These are phyloP conservation scores for Zele albiditarsus DNA, from an alignment of 2,888 invertebrate species.

Conservation along the genomic window DNA sequence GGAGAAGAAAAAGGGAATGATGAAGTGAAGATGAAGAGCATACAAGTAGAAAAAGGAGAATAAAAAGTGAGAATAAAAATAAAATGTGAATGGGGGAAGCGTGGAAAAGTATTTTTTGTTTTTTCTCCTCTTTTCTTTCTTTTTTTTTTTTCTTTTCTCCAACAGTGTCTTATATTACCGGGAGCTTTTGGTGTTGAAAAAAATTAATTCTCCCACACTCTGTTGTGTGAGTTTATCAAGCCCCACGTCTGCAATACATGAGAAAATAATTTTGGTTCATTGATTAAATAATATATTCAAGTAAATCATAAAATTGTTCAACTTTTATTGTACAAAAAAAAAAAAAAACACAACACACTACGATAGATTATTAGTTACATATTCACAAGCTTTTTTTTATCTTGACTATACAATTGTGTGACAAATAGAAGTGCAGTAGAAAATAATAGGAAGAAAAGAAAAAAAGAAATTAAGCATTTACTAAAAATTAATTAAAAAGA, in stretches of 20 bases:
- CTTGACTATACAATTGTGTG: constrained; percentile 55
- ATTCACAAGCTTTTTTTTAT: constrained; percentile 40
- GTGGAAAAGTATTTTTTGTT: constrained; percentile 41
- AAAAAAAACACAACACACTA: constrained; percentile 47
- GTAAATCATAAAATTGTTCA: constrained; percentile 10
- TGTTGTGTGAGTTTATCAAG: constrained; percentile 5
- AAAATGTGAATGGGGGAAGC: constrained; percentile 38
- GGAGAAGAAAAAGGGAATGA: constrained; percentile 14
- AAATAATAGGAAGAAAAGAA: not conserved
- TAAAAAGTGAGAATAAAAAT: constrained; percentile 4
- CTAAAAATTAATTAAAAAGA: not conserved
- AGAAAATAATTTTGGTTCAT: not conserved
- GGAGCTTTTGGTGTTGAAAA: not conserved
- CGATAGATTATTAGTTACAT: constrained; percentile 48
- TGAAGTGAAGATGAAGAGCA: constrained; percentile 37
- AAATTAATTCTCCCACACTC: constrained; percentile 35
- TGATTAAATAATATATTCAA: not conserved
- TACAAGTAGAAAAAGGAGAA: not conserved
- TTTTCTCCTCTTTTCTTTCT: not conserved
- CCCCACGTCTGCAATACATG: not conserved
- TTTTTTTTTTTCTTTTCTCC: not conserved
- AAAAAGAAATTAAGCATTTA: constrained; percentile 1
- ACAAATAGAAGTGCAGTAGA: constrained; percentile 42
- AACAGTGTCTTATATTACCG: constrained; percentile 23
- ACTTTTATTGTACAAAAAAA: constrained; percentile 49